Evolutionary conservation across 2,888 invertebrate species (phyloP), one percentile per base, ranked within the genome.

Genomic region (Idaea aversata): DNA sequence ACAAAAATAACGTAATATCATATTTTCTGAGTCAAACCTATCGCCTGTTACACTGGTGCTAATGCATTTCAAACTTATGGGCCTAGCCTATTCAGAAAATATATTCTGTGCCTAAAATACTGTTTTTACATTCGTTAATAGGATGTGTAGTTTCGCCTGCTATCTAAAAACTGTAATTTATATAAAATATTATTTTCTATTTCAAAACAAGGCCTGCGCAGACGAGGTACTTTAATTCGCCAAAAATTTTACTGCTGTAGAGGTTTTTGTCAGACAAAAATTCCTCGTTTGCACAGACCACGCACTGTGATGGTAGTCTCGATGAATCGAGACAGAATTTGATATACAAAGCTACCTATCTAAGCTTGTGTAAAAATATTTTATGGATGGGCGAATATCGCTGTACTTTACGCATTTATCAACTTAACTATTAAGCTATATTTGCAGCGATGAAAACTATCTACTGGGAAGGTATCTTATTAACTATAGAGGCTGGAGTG

Each of bases 331-430:
- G 79, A 82, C 73, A 74, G 74, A 84, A 85, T 85, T 86, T 76
- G 71, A 82, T 83, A 85, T 88, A 84, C 77, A 84, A 85, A 82
- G 83, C 83, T 88, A 88, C 88, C 90, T 90, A 90, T 85, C 90
- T 90, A 90, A 84, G 81, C 83, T 78, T 80, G 83, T 86, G 86
- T 88, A 88, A 79, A 88, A 89, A 88, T 85, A 47, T 47, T 47
- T 47, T 47, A 84, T 82, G 80, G 78, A 81, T 81, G 79, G 82
- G 79, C 77, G 68, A 76, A 69, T 74, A 59, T 80, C 73, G 69
- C 79, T 80, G 78, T 73, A 69, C 61, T 68, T 67, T 75, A 76
- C 64, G 64, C 70, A 70, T 73, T 65, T 57, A 25, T 25, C 57
- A 57, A 16, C 15, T 59, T 10, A 75, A 70, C 67, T 76, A 77